Evolutionary conservation across 2,797 vertebrate species (phyloP).

Genomic region (Novumbra hubbsi): DNA sequence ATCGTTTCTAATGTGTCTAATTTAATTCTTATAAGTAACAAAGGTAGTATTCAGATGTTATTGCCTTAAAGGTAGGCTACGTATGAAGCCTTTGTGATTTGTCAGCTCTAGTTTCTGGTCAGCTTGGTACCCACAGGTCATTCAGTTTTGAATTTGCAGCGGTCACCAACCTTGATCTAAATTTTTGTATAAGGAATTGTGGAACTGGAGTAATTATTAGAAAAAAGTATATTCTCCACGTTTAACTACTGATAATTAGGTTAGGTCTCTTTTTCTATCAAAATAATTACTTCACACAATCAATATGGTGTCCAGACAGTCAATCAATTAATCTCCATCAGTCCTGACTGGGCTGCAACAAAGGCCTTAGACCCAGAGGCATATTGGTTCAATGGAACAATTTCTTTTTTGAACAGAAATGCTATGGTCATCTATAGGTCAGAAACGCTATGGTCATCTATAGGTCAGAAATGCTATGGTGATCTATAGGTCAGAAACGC

Average conservation of each 20-base stretch:
- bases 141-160: constrained; percentile 21
- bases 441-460: no score
- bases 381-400: not conserved
- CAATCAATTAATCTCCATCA: constrained; percentile 62
- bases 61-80: not conserved
- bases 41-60: not conserved
- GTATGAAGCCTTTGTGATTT: not conserved
- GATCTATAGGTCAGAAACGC: no score
- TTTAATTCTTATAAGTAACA: not conserved
- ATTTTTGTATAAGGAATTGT: constrained; percentile 34
- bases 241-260: constrained; percentile 54
- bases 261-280: constrained; percentile 54
- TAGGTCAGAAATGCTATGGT: no score
- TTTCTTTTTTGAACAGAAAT: not conserved
- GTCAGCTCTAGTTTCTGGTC: not conserved
- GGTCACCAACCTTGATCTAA: constrained; percentile 38
- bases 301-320: constrained; percentile 53
- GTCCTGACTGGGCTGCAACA: constrained; percentile 25
- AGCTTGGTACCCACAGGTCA: not conserved
- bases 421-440: no score
- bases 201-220: constrained; percentile 36
- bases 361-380: constrained; percentile 1
- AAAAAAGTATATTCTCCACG: constrained; percentile 5
- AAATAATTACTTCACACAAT: constrained; percentile 65
- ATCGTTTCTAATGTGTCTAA: not conserved